Conservation (phyloP, 2,888 invertebrate genomes). For the Drosophila fulvimacula region DNA sequence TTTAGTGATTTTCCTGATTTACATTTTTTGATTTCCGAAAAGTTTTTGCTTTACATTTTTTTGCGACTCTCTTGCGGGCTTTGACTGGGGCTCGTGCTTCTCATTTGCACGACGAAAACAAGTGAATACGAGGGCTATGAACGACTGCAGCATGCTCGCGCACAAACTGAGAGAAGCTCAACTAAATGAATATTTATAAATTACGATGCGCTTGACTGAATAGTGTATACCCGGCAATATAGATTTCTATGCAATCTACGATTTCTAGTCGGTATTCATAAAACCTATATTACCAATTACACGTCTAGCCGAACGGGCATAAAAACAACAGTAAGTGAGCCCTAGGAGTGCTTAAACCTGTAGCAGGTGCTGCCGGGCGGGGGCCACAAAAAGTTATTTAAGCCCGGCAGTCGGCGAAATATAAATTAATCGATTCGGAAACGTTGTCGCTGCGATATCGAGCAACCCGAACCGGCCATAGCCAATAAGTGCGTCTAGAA, state of each 20-base stretch:
- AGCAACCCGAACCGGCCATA: slow-evolving; percentile 6
- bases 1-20: not conserved
- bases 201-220: not conserved
- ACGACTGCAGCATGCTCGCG: not conserved
- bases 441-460: slow-evolving; percentile 29
- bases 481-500: slow-evolving; percentile 12
- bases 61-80: slow-evolving; percentile 1
- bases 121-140: not conserved
- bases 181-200: too few relatives aligned
- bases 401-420: slow-evolving; percentile 39
- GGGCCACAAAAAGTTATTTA: slow-evolving; percentile 43
- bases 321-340: slow-evolving; percentile 5
- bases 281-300: not conserved
- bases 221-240: not conserved
- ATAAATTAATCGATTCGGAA: slow-evolving; percentile 45
- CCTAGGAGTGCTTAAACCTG: not conserved
- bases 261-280: not conserved
- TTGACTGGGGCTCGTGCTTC: slow-evolving; percentile 49
- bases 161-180: not conserved
- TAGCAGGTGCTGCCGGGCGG: not conserved
- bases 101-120: slow-evolving; percentile 41
- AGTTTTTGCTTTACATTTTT: not conserved
- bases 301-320: not conserved
- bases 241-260: not conserved
- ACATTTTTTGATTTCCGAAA: slow-evolving; percentile 2